Evolutionary conservation across 2,797 vertebrate species (phyloP).

Genomic region (Phrynocephalus forsythii): DNA sequence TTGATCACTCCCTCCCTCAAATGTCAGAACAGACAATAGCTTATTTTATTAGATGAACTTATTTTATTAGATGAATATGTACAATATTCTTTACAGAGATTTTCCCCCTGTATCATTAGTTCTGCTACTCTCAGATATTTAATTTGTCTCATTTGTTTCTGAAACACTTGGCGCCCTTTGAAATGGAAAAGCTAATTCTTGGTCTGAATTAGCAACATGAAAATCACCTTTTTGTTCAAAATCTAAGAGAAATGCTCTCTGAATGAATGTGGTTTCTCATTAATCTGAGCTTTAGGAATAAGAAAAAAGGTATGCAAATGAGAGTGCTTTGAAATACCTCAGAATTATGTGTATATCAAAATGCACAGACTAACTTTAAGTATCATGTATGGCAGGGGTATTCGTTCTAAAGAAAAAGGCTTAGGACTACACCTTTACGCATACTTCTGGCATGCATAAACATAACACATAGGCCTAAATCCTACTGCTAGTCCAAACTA

Average conservation of each 20-base stretch:
- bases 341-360: conserved; percentile 74
- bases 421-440: too few species aligned
- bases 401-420: too few species aligned
- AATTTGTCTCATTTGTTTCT: conserved; percentile 57
- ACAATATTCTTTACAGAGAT: conserved; percentile 29
- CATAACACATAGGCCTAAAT: too few species aligned
- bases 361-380: conserved; percentile 66
- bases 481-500: too few species aligned
- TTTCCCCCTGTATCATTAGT: conserved; percentile 14
- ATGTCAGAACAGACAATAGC: conserved; percentile 37
- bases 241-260: conserved; percentile 50
- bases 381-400: conserved; percentile 50
- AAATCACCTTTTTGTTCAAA: conserved; percentile 50
- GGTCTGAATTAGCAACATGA: conserved; percentile 48
- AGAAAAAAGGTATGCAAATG: conserved; percentile 68
- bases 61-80: conserved; percentile 21
- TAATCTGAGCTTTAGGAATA: conserved; percentile 70
- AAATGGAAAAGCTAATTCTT: conserved; percentile 43
- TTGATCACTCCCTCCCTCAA: accelerated
- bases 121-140: conserved; percentile 46
- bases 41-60: conserved; percentile 7
- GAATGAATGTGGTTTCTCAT: conserved; percentile 62
- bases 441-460: too few species aligned
- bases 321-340: conserved; percentile 73
- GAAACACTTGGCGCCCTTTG: conserved; percentile 45